Evolutionary conservation across 2,797 vertebrate species (phyloP).

Genomic region (Periophthalmus magnuspinnatus): DNA sequence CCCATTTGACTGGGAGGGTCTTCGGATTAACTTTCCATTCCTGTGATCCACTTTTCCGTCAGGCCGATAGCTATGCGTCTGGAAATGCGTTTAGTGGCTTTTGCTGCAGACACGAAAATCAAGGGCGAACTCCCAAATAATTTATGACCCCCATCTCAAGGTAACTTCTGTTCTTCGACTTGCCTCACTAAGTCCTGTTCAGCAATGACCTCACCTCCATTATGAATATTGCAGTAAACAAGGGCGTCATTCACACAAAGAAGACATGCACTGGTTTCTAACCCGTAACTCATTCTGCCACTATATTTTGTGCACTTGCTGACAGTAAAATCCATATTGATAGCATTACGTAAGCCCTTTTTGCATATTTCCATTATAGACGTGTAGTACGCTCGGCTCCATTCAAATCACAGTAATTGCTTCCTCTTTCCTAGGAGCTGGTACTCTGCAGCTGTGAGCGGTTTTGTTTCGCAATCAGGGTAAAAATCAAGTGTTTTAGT

Average conservation of each 20-base stretch:
- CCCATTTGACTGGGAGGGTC: conserved; percentile 57
- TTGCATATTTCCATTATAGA: conserved; percentile 50
- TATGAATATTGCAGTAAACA: conserved; percentile 46
- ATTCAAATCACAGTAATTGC: conserved; percentile 58
- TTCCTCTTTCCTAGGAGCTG: conserved; percentile 53
- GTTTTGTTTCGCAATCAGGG: conserved; percentile 48
- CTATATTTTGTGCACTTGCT: conserved; percentile 16
- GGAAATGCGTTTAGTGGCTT: conserved; percentile 62
- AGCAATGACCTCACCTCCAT: conserved; percentile 45
- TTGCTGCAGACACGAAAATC: conserved; percentile 54
- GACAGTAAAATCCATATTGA: conserved; percentile 34
- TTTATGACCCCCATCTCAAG: conserved; percentile 55
- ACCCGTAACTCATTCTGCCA: conserved; percentile 22
- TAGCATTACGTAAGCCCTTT: conserved; percentile 56
- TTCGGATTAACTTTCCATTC: conserved; percentile 72
- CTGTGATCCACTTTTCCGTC: conserved; percentile 73
- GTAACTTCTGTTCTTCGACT: conserved; percentile 54
- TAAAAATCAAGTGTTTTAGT: conserved; percentile 44
- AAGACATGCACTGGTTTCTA: conserved; percentile 27
- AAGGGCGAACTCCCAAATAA: conserved; percentile 58
- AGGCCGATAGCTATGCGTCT: conserved; percentile 61
- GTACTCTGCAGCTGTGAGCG: conserved; percentile 49
- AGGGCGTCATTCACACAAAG: conserved; percentile 40
- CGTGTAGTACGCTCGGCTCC: conserved; percentile 33
- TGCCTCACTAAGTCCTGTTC: conserved; percentile 27